Evolutionary conservation across 2,797 vertebrate genomes (phyloP), one percentile per base, ranked within the genome.

Genomic region (Acrossocheilus fasciatus): DNA sequence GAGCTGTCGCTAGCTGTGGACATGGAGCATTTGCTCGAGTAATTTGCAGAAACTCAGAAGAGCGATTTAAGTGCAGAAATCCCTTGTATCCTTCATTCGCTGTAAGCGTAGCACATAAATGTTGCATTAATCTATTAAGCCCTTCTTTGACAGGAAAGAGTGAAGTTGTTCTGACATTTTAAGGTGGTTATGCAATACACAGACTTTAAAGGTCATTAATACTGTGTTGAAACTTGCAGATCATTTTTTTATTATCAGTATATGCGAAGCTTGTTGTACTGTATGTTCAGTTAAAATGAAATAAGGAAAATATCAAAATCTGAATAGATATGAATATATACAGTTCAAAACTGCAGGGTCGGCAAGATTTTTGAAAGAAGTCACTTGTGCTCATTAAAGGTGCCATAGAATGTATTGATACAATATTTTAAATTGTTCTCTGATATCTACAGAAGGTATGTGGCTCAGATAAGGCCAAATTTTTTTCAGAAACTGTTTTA

Each of bases 101-200:
- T 11, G 30, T 66, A 76, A 76, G 43, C 1, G 1, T 9, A 45
- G 50, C 62, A 15, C 64, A 68, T 84, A 57, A 78, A 77, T 57
- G n/a, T 34, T 70, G 36, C 36, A 78, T 85, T 78, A 1, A 69
- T 70, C 83, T 79, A 77, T 54, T 68, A 85, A 69, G 64, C 66
- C 36, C 52, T 72, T 72, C 66, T 79, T 68, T 54, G 62, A 79
- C 75, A 30, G 47, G 34, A 77, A 68, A 79, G 74, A 59, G 12
- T 54, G 64, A 85, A 59, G 17, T 26, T 30, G n/a, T 36, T 57
- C 68, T 72, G 17, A 47, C 57, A 76, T 50, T 84, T 69, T 14
- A 20, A 50, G 36, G 17, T 69, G 83, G 10, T 69, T 69, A 69
- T 11, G 1, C n/a, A 70, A 85, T 47, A 64, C 36, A 15, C 18